These are phyloP conservation scores for Xiphorhynchus erythropygius DNA, from an alignment of 2,797 vertebrate genomes.

Conservation along the genomic window DNA sequence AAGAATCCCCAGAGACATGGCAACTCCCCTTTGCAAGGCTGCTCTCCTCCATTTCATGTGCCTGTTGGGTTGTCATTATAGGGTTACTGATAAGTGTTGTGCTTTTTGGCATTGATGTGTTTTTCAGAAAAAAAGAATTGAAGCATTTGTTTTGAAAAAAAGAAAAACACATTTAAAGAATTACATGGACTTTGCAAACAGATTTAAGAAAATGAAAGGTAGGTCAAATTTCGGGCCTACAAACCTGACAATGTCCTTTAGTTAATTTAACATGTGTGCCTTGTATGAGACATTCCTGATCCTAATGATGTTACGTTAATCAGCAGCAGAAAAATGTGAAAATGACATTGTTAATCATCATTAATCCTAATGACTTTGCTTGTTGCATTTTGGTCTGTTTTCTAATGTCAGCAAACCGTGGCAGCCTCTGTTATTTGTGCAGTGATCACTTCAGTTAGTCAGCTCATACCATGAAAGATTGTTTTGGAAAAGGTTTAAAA, in stretches of 20 bases:
- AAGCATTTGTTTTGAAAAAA: constrained; percentile 67
- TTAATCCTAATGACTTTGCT: not conserved
- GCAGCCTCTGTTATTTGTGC: not conserved
- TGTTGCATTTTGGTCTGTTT: not conserved
- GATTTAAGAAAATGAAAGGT: constrained; percentile 69
- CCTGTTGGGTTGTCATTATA: not conserved
- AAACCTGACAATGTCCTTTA: not conserved
- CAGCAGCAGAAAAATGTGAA: not conserved
- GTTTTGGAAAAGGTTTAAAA: not conserved
- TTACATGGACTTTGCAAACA: constrained; percentile 67
- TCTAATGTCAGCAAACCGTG: accelerated
- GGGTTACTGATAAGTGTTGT: constrained; percentile 64
- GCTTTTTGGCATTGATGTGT: constrained; percentile 60
- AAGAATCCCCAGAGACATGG: not conserved
- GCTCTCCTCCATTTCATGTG: not conserved
- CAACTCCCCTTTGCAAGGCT: not conserved
- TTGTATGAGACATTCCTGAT: not conserved
- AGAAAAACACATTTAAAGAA: constrained; percentile 59
- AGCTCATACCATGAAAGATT: not conserved
- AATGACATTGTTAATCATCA: not conserved
- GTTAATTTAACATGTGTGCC: not conserved
- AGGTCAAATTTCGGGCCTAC: constrained; percentile 59
- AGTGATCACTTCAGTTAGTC: not conserved
- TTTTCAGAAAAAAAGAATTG: constrained; percentile 68
- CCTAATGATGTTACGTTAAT: not conserved